Percentiles rank a stretch among this genome's conserved stretches.
These are phyloP conservation scores for Chymomyza amoena DNA, from an alignment of 2,888 invertebrate species.

Conservation along the genomic window DNA sequence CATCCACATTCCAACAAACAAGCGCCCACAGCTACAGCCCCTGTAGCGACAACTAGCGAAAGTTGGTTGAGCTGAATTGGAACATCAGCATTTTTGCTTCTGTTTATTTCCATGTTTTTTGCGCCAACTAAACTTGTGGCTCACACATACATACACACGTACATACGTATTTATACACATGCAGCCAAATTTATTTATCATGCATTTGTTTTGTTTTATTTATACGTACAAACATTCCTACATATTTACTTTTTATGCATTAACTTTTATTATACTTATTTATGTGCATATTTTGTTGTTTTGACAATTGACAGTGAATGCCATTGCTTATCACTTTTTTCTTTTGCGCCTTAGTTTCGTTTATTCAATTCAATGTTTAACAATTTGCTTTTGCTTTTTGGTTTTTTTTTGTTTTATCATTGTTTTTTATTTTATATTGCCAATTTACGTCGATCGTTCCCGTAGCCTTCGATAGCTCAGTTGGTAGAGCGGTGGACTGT, in stretches of 20 bases:
- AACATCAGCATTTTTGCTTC: constrained; percentile 66
- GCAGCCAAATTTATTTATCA: constrained; percentile 38
- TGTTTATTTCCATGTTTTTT: constrained; percentile 58
- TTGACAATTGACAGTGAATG: neutral
- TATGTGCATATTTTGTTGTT: constrained; percentile 15
- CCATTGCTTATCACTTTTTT: neutral
- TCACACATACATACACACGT: constrained; percentile 9
- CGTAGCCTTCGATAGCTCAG: constrained; percentile 58
- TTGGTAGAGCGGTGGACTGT: constrained; percentile 60
- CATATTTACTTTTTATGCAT: constrained; percentile 18
- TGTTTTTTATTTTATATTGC: neutral
- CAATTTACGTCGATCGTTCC: neutral
- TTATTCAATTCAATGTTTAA: neutral
- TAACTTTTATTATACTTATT: constrained; percentile 4
- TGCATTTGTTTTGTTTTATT: constrained; percentile 1
- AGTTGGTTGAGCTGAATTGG: constrained; percentile 72
- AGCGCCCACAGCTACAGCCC: constrained; percentile 11
- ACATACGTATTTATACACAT: constrained; percentile 7
- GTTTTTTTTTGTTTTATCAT: neutral
- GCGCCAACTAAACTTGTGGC: constrained; percentile 20
- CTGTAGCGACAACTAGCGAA: constrained; percentile 62
- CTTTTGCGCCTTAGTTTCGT: neutral
- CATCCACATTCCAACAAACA: neutral
- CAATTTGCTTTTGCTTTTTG: neutral
- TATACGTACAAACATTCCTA: constrained; percentile 22